A percentile compares a stretch with the other conserved stretches of the same genome.
Evolutionary conservation across 2,797 vertebrate genomes (phyloP).

Genomic region (Alcedo quadribrachys): DNA sequence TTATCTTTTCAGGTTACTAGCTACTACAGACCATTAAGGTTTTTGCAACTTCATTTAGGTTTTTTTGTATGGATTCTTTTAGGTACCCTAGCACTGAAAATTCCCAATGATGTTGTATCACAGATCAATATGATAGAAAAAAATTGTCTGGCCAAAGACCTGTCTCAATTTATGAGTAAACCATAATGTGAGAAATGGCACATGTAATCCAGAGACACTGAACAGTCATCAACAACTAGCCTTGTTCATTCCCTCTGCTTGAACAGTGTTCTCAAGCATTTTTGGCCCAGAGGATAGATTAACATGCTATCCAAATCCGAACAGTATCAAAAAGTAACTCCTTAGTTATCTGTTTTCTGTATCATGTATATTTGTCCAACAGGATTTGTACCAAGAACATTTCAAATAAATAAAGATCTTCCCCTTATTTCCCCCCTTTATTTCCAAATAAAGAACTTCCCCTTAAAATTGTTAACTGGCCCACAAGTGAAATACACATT

Average conservation of each 20-base stretch:
- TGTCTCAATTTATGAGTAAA: background rate
- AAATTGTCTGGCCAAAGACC: background rate
- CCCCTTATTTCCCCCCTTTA: background rate
- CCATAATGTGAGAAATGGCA: background rate
- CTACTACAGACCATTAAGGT: background rate
- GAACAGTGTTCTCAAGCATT: background rate
- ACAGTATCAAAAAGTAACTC: background rate
- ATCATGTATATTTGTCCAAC: background rate
- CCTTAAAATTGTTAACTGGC: background rate
- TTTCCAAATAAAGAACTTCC: background rate
- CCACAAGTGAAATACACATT: fast-evolving
- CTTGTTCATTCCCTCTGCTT: background rate
- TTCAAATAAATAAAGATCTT: background rate
- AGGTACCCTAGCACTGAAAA: background rate
- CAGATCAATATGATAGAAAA: fast-evolving
- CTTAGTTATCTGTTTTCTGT: background rate
- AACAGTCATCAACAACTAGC: background rate
- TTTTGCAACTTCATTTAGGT: background rate
- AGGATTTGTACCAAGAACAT: background rate
- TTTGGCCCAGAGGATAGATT: background rate
- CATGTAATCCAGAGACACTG: fast-evolving
- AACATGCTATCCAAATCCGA: background rate
- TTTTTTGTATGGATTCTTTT: background rate
- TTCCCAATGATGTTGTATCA: background rate
- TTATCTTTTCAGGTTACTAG: background rate